A percentile compares a stretch with the other conserved stretches of the same genome.
These are phyloP conservation scores for Monopis laevigella DNA, from an alignment of 2,888 invertebrate species.

Conservation along the genomic window DNA sequence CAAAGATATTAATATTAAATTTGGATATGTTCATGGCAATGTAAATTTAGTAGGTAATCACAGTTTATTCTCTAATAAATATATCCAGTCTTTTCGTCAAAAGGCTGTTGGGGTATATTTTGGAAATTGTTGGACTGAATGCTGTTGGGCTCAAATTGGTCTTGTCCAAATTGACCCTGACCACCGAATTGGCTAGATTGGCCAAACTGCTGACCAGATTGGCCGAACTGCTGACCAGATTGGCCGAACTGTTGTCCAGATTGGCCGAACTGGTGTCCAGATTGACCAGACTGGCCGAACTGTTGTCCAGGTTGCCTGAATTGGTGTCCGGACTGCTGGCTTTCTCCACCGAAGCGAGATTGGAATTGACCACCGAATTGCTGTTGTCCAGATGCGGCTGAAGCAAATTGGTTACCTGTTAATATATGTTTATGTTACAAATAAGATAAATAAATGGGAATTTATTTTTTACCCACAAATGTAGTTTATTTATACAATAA, in stretches of 20 bases:
- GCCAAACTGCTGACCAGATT: constrained; percentile 4
- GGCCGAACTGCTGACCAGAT: neutral
- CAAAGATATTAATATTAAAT: too few species aligned
- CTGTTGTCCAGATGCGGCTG: too few species aligned
- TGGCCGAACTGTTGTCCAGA: constrained; percentile 4
- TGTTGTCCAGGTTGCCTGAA: constrained; percentile 11
- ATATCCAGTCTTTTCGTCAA: constrained; percentile 52
- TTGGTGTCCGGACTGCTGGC: constrained; percentile 11
- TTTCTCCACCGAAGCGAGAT: constrained; percentile 5
- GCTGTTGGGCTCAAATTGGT: constrained; percentile 43
- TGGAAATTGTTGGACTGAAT: constrained; percentile 28
- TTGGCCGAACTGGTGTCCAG: neutral
- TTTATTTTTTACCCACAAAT: too few species aligned
- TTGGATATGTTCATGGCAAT: too few species aligned
- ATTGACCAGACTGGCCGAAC: constrained; percentile 5
- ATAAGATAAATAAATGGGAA: too few species aligned
- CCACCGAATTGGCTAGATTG: constrained; percentile 20
- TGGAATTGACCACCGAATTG: neutral
- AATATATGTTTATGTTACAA: too few species aligned
- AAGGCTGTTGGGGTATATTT: constrained; percentile 42
- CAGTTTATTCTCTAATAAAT: constrained; percentile 29
- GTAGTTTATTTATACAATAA: too few species aligned
- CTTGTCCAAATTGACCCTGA: neutral
- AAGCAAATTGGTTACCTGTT: constrained; percentile 6
- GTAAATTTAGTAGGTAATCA: neutral